phyloP scores from a whole-genome alignment of 2,888 invertebrate species.

The Stenoptilia bipunctidactyla region DNA sequence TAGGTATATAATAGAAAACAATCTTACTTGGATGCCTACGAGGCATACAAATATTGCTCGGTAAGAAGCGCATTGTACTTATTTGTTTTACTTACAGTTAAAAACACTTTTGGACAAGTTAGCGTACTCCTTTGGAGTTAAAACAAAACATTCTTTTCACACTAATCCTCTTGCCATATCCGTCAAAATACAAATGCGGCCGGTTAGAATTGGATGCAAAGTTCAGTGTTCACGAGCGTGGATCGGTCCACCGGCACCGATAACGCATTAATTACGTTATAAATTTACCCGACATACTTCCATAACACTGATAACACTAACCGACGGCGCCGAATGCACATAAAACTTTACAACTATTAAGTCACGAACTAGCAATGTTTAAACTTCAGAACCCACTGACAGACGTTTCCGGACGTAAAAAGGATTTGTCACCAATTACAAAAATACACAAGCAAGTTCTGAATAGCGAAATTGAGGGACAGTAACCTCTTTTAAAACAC shows the following conservation, averaged over 20 bases:
- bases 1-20: no score
- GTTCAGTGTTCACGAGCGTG: conserved; percentile 37
- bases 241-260: conserved; percentile 38
- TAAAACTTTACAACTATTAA: conserved; percentile 7
- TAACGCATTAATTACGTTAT: conserved; percentile 63
- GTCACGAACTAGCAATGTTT: not conserved
- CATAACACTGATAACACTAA: conserved; percentile 43
- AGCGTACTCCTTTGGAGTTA: no score
- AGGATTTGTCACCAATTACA: conserved; percentile 36
- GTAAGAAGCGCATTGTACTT: no score
- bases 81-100: no score
- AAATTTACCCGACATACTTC: conserved; percentile 61
- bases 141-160: no score
- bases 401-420: conserved; percentile 17
- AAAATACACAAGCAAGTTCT: conserved; percentile 38
- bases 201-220: conserved; percentile 35
- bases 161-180: no score
- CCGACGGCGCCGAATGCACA: conserved; percentile 41
- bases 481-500: conserved; percentile 46
- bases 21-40: no score
- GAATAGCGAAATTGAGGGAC: conserved; percentile 49
- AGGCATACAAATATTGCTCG: no score
- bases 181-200: conserved; percentile 9
- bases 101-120: no score
- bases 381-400: conserved; percentile 7